phyloP scores from a whole-genome alignment of 2,113 vertebrate species.

The Sphyrna mokarran region DNA sequence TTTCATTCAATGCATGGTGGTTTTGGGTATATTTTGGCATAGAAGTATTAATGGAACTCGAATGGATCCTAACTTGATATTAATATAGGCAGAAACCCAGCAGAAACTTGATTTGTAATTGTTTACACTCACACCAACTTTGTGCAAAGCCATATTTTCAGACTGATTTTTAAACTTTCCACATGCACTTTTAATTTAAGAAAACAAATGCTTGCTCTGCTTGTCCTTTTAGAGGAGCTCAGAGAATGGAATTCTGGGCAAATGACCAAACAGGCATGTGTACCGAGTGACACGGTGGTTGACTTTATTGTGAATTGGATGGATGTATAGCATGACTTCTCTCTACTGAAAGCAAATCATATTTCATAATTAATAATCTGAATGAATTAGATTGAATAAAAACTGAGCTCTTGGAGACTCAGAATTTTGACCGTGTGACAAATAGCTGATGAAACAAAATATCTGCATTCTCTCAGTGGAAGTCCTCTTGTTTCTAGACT shows the following conservation, averaged over 20 bases:
- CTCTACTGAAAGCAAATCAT: background rate
- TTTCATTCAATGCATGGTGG: too few relatives aligned
- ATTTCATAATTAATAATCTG: background rate
- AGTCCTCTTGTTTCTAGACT: too few relatives aligned
- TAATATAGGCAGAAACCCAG: background rate
- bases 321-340: background rate
- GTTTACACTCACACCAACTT: background rate
- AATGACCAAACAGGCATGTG: background rate
- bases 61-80: background rate
- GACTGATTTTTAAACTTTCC: background rate
- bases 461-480: too few relatives aligned
- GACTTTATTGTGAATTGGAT: background rate
- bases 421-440: background rate
- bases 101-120: background rate
- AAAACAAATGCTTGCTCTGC: background rate
- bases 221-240: background rate
- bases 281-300: background rate
- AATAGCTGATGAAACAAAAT: background rate
- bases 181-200: background rate
- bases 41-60: too few relatives aligned
- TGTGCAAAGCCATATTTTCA: background rate
- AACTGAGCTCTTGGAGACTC: background rate
- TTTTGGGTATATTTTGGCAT: too few relatives aligned
- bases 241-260: background rate
- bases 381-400: background rate